A percentile compares a stretch with the other conserved stretches of the same genome.
Conservation (phyloP, 2,888 invertebrate genomes). For the Euplexia lucipara region DNA sequence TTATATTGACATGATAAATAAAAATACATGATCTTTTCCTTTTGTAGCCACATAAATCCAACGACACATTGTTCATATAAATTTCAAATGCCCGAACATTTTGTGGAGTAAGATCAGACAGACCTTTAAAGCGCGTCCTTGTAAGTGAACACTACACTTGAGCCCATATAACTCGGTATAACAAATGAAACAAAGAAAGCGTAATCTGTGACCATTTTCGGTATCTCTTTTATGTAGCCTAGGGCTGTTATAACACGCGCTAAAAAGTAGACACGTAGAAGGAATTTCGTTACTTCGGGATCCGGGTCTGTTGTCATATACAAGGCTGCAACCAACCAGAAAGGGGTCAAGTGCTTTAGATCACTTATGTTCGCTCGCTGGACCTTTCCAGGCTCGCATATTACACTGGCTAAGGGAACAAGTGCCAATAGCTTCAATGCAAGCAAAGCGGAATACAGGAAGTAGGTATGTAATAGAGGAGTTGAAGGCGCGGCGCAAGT, state of each 20-base stretch:
- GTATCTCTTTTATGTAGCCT: slow-evolving; percentile 69
- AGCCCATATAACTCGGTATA: slow-evolving; percentile 74
- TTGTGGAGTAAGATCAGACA: slow-evolving; percentile 11
- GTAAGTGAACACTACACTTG: slow-evolving; percentile 72
- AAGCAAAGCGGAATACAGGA: slow-evolving; percentile 63
- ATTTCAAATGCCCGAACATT: slow-evolving; percentile 34
- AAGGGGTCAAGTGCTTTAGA: slow-evolving; percentile 78
- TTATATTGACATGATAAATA: slow-evolving; percentile 45
- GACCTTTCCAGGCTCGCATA: slow-evolving; percentile 68
- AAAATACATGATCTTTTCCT: slow-evolving; percentile 31
- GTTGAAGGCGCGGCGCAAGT: slow-evolving; percentile 8
- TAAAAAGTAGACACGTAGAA: slow-evolving; percentile 69
- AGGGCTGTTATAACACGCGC: slow-evolving; percentile 70
- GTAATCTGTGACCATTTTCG: slow-evolving; percentile 60
- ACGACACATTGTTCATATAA: slow-evolving; percentile 32
- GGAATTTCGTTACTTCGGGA: slow-evolving; percentile 57
- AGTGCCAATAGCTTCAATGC: slow-evolving; percentile 68
- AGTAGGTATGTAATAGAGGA: slow-evolving; percentile 62
- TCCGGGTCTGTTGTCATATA: slow-evolving; percentile 76
- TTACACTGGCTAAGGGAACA: slow-evolving; percentile 68
- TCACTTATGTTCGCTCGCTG: slow-evolving; percentile 76
- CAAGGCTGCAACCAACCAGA: slow-evolving; percentile 78
- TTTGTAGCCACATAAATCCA: slow-evolving; percentile 45
- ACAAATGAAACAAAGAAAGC: slow-evolving; percentile 74
- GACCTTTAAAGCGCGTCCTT: slow-evolving; percentile 56